Evolutionary conservation across 1,140 invertebrate genomes (phyloP).

Genomic region (Plectrocnemia conspersa): DNA sequence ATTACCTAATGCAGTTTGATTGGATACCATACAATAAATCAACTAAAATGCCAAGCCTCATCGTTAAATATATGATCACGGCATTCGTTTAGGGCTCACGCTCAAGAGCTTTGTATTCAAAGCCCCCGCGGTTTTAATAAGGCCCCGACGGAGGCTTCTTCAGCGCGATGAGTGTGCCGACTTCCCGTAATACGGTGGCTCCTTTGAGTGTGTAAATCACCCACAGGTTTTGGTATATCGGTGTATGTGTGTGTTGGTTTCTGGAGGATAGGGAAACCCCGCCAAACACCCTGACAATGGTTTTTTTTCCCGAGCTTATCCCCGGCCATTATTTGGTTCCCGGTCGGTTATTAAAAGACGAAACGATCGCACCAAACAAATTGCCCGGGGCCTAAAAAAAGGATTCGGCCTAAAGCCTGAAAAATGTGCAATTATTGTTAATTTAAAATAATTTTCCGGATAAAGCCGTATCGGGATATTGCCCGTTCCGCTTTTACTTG

Average conservation of each 20-base stretch:
- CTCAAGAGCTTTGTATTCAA: constrained; percentile 18
- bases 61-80: too few relatives aligned
- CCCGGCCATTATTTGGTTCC: constrained; percentile 29
- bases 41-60: too few relatives aligned
- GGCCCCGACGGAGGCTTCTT: constrained; percentile 23
- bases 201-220: constrained; percentile 30
- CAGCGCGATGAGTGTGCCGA: constrained; percentile 22
- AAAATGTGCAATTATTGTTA: constrained; percentile 34
- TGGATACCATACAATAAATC: too few relatives aligned
- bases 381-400: constrained; percentile 24
- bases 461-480: constrained; percentile 25
- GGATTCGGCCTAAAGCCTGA: constrained; percentile 25
- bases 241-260: too few relatives aligned
- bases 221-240: constrained; percentile 19
- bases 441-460: constrained; percentile 35
- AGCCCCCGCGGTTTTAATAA: constrained; percentile 28
- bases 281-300: constrained; percentile 26
- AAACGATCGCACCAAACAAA: constrained; percentile 34
- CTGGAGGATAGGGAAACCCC: too few relatives aligned
- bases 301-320: constrained; percentile 26
- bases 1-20: too few relatives aligned
- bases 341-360: constrained; percentile 27
- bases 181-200: too few relatives aligned
- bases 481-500: constrained; percentile 14
- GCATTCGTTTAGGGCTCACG: too few relatives aligned